Percentiles rank a stretch among this genome's conserved stretches.
Evolutionary conservation across 2,797 vertebrate genomes (phyloP).

Genomic region (Rhynchonycteris naso): DNA sequence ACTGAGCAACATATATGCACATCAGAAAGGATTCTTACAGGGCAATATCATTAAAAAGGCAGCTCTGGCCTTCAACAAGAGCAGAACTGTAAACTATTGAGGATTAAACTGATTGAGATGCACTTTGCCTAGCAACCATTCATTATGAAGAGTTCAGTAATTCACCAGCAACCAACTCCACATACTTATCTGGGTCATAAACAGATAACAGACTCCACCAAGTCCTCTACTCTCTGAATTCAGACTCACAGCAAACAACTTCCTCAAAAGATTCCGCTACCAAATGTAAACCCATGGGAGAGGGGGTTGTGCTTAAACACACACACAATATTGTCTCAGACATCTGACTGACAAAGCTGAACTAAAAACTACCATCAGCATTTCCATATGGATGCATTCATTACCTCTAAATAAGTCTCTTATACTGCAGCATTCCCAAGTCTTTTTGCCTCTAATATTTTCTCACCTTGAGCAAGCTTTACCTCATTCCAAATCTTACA

Average conservation of each 20-base stretch:
- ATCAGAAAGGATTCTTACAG: constrained; percentile 78
- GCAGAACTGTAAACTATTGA: constrained; percentile 91
- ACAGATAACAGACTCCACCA: constrained; percentile 89
- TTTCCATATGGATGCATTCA: constrained; percentile 74
- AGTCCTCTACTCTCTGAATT: constrained; percentile 84
- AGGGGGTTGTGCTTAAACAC: constrained; percentile 54
- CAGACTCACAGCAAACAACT: constrained; percentile 88
- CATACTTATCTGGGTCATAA: constrained; percentile 91
- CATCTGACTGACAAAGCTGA: constrained; percentile 54
- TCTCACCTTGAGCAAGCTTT: constrained; percentile 74
- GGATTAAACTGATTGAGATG: constrained; percentile 91
- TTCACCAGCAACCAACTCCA: constrained; percentile 89
- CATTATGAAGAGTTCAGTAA: constrained; percentile 89
- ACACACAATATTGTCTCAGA: constrained; percentile 65
- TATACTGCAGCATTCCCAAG: constrained; percentile 36
- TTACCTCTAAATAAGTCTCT: constrained; percentile 70
- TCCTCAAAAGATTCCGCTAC: constrained; percentile 83
- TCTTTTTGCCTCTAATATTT: constrained; percentile 68
- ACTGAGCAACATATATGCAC: constrained; percentile 72
- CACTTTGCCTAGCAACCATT: constrained; percentile 91
- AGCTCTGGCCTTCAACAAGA: constrained; percentile 85
- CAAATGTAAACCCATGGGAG: constrained; percentile 69
- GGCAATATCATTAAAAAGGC: constrained; percentile 77
- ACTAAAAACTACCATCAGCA: constrained; percentile 74
- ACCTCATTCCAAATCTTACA: constrained; percentile 55